Evolutionary conservation across 2,113 vertebrate species (phyloP).

Genomic region (Picathartes gymnocephalus): DNA sequence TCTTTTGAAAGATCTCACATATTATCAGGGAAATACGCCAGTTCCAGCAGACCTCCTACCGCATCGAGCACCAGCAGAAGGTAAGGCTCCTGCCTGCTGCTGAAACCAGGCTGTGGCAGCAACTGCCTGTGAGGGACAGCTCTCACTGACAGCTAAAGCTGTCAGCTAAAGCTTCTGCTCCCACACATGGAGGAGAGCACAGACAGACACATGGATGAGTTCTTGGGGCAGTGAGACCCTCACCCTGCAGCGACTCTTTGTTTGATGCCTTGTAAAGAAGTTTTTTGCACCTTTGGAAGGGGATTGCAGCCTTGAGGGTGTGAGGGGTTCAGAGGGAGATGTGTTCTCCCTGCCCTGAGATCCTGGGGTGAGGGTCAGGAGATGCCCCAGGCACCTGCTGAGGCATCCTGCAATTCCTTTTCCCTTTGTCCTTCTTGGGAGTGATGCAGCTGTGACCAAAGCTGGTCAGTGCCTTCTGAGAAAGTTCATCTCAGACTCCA

Average conservation of each 20-base stretch:
- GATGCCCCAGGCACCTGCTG: neutral
- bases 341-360: neutral
- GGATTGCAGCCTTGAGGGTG: accelerated
- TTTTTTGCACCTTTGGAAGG: neutral
- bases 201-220: accelerated
- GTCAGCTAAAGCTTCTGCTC: neutral
- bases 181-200: too few relatives aligned
- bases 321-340: neutral
- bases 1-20: constrained; percentile 87
- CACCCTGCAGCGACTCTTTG: neutral
- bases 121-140: neutral
- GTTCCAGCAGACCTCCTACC: constrained; percentile 97
- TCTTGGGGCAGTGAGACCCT: neutral
- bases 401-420: neutral
- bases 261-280: neutral
- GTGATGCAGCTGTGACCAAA: neutral
- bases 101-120: neutral
- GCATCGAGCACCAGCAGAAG: constrained; percentile 95
- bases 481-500: neutral
- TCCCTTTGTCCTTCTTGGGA: neutral
- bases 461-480: neutral
- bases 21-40: constrained; percentile 98
- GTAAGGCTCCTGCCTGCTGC: constrained; percentile 62
- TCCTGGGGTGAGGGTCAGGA: neutral
- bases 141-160: neutral